Conservation (phyloP, 2,888 invertebrate species). For the Drosophila siamana region DNA sequence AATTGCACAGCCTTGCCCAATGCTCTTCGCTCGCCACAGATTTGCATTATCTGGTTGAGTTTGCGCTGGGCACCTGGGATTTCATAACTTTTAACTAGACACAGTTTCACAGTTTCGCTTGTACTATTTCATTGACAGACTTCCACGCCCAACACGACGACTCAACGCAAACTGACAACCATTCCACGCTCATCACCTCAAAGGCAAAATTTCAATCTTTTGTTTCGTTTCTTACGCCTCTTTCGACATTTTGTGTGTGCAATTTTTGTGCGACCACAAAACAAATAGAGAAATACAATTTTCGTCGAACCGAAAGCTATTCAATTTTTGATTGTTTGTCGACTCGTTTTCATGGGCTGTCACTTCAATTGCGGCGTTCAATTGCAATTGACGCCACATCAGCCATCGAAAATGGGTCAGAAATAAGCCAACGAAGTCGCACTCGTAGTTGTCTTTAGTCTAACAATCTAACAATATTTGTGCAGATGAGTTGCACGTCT, state of each 20-base stretch:
- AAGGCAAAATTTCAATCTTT: slow-evolving; percentile 37
- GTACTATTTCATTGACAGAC: slow-evolving; percentile 63
- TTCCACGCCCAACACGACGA: slow-evolving; percentile 51
- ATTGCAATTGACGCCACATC: slow-evolving; percentile 67
- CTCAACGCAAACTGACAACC: slow-evolving; percentile 23
- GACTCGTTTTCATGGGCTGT: slow-evolving; percentile 74
- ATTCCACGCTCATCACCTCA: slow-evolving; percentile 65
- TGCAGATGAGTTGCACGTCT: slow-evolving; percentile 45
- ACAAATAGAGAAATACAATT: slow-evolving; percentile 24
- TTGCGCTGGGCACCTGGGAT: slow-evolving; percentile 31
- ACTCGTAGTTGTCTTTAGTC: slow-evolving; percentile 24
- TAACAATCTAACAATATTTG: slow-evolving; percentile 34
- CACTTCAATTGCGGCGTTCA: slow-evolving; percentile 67
- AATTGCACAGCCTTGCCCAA: slow-evolving; percentile 44
- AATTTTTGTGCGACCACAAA: slow-evolving; percentile 49
- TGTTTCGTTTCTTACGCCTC: slow-evolving; percentile 41
- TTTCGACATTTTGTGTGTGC: slow-evolving; percentile 54
- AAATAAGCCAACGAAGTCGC: slow-evolving; percentile 36
- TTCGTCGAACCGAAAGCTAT: slow-evolving; percentile 56
- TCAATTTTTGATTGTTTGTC: slow-evolving; percentile 62
- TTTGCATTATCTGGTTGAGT: slow-evolving; percentile 53
- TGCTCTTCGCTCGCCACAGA: slow-evolving; percentile 22
- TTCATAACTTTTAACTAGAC: slow-evolving; percentile 50
- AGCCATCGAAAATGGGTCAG: slow-evolving; percentile 61
- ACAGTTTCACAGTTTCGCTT: slow-evolving; percentile 4